These are phyloP conservation scores for Poecile atricapillus DNA, from an alignment of 2,113 vertebrate genomes.

Conservation along the genomic window DNA sequence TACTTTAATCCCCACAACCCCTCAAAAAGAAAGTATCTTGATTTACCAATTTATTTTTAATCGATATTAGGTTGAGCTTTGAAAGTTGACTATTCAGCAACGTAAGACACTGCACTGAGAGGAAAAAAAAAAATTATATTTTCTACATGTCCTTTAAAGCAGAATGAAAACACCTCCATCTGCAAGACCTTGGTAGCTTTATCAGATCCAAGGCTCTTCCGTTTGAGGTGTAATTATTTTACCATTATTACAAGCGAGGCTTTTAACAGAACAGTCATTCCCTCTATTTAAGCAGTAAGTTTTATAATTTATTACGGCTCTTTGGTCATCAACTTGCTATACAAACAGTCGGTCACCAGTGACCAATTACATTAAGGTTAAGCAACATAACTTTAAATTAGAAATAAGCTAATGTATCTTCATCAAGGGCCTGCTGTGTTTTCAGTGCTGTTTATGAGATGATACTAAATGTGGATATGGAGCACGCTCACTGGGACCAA, in stretches of 20 bases:
- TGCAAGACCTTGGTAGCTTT: slow-evolving; percentile 65
- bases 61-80: slow-evolving; percentile 47
- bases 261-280: slow-evolving; percentile 73
- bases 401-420: slow-evolving; percentile 80
- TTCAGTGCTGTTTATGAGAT: slow-evolving; percentile 81
- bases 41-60: slow-evolving; percentile 66
- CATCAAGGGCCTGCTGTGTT: slow-evolving; percentile 80
- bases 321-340: slow-evolving; percentile 79
- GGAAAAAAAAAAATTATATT: neutral
- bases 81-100: slow-evolving; percentile 44
- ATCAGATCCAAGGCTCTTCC: slow-evolving; percentile 68
- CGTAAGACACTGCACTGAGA: neutral
- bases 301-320: slow-evolving; percentile 75
- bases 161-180: slow-evolving; percentile 23
- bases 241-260: slow-evolving; percentile 71
- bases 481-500: slow-evolving; percentile 81
- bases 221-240: slow-evolving; percentile 77
- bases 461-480: slow-evolving; percentile 82
- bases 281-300: slow-evolving; percentile 71
- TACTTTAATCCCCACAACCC: slow-evolving; percentile 40
- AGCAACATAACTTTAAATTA: slow-evolving; percentile 79
- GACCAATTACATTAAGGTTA: slow-evolving; percentile 88
- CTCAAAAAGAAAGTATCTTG: slow-evolving; percentile 45
- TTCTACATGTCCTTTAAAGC: slow-evolving; percentile 36
- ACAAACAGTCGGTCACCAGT: slow-evolving; percentile 84